Evolutionary conservation across 2,797 vertebrate genomes (phyloP), one percentile per base, ranked within the genome.

Genomic region (Hemitrygon akajei): DNA sequence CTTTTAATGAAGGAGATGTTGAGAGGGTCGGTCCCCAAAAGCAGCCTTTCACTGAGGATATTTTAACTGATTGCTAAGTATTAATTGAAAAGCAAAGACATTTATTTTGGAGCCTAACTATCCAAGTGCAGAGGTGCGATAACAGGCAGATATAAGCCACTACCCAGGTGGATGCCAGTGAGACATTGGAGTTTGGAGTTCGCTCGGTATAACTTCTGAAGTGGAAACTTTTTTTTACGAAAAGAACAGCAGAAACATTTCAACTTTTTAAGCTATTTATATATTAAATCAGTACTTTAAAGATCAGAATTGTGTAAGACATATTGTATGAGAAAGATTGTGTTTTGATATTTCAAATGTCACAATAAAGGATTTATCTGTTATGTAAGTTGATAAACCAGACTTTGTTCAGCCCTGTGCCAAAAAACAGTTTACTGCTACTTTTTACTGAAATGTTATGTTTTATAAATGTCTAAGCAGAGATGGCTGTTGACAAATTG

Each of bases 191-290:
- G 84, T 18, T 63, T 60, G 30, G 16, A 37, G 66, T 63, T 37
- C 60, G 12, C n/a, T 69, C n/a, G n/a, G 63, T 66, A 34, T 66
- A 18, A 22, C 86, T 37, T 69, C 86, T 69, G 86, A 89, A 89
- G 60, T 89, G 66, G 86, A 34, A n/a, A 34, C 30, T 66, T 34
- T 87, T n/a, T 47, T 66, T 89, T 89, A 0, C 12, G 27, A 60
- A 86, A 60, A 69, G 27, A 63, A 86, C 25, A 60, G 10, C 30
- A 66, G 30, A 37, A 89, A 37, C 86, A 89, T 89, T 89, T 89
- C 86, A 89, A 89, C 86, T 69, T 89, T 89, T 89, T 89, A 69
- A 89, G 86, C 63, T 89, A 89, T 89, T 89, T 89, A 89, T 34
- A 7, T 89, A 89, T 89, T 89, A 89, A 89, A 69, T 69, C 60